Percentiles rank a stretch among this genome's conserved stretches.
phyloP scores from a whole-genome alignment of 2,797 vertebrate genomes.

The Pampus argenteus region DNA sequence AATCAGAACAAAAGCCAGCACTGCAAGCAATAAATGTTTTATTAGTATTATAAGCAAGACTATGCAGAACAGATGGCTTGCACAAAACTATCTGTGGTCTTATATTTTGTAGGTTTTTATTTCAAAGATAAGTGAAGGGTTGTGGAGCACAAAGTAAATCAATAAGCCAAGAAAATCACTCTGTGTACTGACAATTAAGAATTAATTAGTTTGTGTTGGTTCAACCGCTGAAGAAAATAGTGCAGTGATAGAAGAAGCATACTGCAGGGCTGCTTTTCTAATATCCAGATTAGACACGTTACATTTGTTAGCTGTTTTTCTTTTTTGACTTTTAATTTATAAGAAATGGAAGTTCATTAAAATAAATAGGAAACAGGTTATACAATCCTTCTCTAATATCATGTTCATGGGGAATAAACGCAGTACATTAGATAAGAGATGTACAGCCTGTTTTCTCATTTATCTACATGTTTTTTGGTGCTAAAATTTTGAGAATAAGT shows the following conservation, averaged over 20 bases:
- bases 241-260: neutral
- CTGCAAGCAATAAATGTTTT: slow-evolving; percentile 22
- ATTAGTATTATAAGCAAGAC: slow-evolving; percentile 25
- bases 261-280: slow-evolving; percentile 6
- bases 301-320: slow-evolving; percentile 1
- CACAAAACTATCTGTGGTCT: slow-evolving; percentile 24
- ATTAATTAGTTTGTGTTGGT: slow-evolving; percentile 8
- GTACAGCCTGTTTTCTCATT: neutral
- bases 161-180: slow-evolving; percentile 35
- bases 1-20: neutral
- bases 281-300: neutral
- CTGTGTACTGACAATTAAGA: slow-evolving; percentile 17
- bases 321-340: neutral
- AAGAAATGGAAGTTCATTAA: neutral
- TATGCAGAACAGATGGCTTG: slow-evolving; percentile 40
- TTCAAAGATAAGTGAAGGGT: slow-evolving; percentile 59
- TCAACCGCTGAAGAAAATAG: slow-evolving; percentile 11
- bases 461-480: slow-evolving; percentile 1
- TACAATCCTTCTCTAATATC: neutral
- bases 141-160: slow-evolving; percentile 46
- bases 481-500: slow-evolving; percentile 1
- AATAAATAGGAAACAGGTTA: slow-evolving; percentile 13
- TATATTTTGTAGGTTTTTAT: slow-evolving; percentile 45
- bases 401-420: neutral
- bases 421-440: neutral